Evolutionary conservation across 2,113 vertebrate genomes (phyloP).

Genomic region (Centropristis striata): DNA sequence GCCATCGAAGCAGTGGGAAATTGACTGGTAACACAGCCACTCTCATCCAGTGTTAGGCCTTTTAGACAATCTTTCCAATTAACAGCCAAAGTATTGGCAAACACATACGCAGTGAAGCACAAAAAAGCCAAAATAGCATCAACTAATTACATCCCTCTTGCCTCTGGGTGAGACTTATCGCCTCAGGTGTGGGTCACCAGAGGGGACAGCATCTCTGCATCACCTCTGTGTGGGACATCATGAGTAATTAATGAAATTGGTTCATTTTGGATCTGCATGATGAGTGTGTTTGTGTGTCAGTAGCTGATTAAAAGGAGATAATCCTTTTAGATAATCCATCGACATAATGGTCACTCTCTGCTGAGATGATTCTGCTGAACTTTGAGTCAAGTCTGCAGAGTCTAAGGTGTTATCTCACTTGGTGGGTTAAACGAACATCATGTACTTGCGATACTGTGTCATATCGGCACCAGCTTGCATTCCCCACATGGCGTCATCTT

Average conservation of each 20-base stretch:
- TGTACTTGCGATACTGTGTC: constrained; percentile 18
- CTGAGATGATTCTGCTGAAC: constrained; percentile 34
- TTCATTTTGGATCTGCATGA: constrained; percentile 6
- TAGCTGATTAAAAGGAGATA: constrained; percentile 60
- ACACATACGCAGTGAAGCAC: constrained; percentile 21
- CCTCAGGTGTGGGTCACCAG: constrained; percentile 25
- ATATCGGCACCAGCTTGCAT: constrained; percentile 1
- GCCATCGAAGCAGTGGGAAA: constrained; percentile 2
- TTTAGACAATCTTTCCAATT: constrained; percentile 44
- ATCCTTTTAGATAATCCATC: constrained; percentile 50
- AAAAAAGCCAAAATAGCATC: constrained; percentile 28
- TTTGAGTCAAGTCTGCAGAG: constrained; percentile 14
- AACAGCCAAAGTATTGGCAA: constrained; percentile 42
- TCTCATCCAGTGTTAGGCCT: neutral
- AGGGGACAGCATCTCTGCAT: constrained; percentile 6
- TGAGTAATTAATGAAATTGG: constrained; percentile 44
- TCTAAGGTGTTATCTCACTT: constrained; percentile 16
- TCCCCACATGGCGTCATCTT: constrained; percentile 11
- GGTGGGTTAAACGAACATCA: neutral
- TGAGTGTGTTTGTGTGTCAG: neutral
- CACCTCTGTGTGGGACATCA: constrained; percentile 2
- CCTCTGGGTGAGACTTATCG: constrained; percentile 15
- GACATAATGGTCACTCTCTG: constrained; percentile 29
- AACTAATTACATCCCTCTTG: constrained; percentile 46
- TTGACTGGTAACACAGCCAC: neutral